Evolutionary conservation across 2,113 vertebrate species (phyloP).

Genomic region (Aphyosemion australe): DNA sequence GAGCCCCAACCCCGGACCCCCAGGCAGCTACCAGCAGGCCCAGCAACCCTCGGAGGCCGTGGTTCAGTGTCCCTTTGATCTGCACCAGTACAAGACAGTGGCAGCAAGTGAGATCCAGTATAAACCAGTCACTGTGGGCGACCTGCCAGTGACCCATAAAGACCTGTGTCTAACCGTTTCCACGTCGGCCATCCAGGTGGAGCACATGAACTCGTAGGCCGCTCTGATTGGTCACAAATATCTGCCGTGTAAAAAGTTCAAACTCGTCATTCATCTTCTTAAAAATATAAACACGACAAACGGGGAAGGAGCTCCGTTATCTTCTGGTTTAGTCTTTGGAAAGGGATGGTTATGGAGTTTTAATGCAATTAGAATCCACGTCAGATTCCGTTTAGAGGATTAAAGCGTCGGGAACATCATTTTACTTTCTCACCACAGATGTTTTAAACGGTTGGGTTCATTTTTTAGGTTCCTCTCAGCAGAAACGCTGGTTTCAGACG

Average conservation of each 20-base stretch:
- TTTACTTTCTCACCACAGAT: slow-evolving; percentile 35
- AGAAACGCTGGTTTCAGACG: slow-evolving; percentile 29
- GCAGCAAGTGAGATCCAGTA: slow-evolving; percentile 81
- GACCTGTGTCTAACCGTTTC: slow-evolving; percentile 98
- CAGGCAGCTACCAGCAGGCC: slow-evolving; percentile 66
- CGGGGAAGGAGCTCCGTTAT: not conserved
- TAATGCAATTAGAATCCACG: slow-evolving; percentile 18
- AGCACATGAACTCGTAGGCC: slow-evolving; percentile 82
- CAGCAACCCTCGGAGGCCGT: slow-evolving; percentile 77
- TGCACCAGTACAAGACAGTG: slow-evolving; percentile 96
- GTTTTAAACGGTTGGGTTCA: slow-evolving; percentile 15
- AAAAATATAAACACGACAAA: not conserved
- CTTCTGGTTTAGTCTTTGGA: slow-evolving; percentile 1
- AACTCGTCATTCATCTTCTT: slow-evolving; percentile 35
- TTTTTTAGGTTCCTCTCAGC: slow-evolving; percentile 29
- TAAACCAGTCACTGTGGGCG: slow-evolving; percentile 79
- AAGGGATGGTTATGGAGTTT: not conserved
- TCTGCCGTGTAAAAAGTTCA: slow-evolving; percentile 50
- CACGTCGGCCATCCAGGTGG: slow-evolving; percentile 88
- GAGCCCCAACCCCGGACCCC: slow-evolving; percentile 61
- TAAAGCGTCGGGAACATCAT: slow-evolving; percentile 26
- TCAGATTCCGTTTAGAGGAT: slow-evolving; percentile 13
- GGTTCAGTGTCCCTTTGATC: slow-evolving; percentile 90
- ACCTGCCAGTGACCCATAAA: slow-evolving; percentile 87
- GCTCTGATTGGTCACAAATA: slow-evolving; percentile 13